Evolutionary conservation across 1,140 invertebrate genomes (phyloP), one percentile per base, ranked within the genome.

Genomic region (Hylaeus anthracinus): DNA sequence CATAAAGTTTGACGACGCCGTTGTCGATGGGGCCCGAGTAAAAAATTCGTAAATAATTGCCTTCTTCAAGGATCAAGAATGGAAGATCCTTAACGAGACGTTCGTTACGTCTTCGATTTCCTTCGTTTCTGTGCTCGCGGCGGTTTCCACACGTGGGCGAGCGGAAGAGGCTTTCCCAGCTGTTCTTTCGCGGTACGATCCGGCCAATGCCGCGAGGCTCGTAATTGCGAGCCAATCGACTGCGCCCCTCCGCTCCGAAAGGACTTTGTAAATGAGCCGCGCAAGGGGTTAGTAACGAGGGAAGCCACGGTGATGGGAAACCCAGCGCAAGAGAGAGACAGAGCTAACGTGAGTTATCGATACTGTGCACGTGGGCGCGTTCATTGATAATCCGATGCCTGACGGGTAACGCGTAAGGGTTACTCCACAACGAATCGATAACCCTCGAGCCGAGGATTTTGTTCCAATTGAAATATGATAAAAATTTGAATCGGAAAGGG

Each of bases 361-460:
- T 86, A 76, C 51, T 53, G 58, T 41, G 73, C 73, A 77, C 88
- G 89, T 90, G 78, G 89, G 89, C 72, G 89, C 81, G 69, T 86
- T 87, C 89, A 90, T 90, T 90, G 89, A 90, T 90, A 90, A 83
- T 87, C 66, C 79, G 85, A 84, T 72, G 82, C 70, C 74, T 76
- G 80, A 63, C 70, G 81, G 82, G 41, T 51, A 79, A 72, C 39
- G 75, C 80, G 82, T 8, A 26, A 26, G 26, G 26, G 26, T 26
- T 26, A 26, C 26, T 26, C 26, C 26, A 26, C 26, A 26, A 26
- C 26, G 26, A 26, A 26, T 26, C 26, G 26, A 26, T 26, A 26
- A 26, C 26, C 26, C 26, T 26, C 26, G 26, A 26, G 26, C 26
- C 26, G 26, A 26, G 26, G 26, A 26, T 26, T 26, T 26, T 26